Evolutionary conservation across 1,140 invertebrate species (phyloP), one percentile per base, ranked within the genome.

Genomic region (Neuroterus valhalla): DNA sequence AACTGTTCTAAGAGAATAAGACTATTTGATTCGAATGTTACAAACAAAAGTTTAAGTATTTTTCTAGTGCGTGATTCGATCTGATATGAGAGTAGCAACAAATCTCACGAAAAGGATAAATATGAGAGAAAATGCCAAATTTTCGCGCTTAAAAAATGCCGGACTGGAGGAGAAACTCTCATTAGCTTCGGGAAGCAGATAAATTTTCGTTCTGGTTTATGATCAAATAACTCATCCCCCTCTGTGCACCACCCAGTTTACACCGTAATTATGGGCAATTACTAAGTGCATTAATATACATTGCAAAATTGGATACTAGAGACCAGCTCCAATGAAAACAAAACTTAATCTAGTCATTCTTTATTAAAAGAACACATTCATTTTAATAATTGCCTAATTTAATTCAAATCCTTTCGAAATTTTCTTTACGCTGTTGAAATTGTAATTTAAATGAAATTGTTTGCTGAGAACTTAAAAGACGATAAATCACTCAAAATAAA

Each of bases 181-280:
- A 62, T 62, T 62, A 62, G 23, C 31, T 23, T 62, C 23, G 26
- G 15, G 26, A 62, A 62, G 55, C 31, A 23, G 55, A 62, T 62
- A 62, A 62, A 62, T 62, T 62, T 62, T 62, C 55, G 55, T 62
- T 8, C 21, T 15, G 31, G 55, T 62, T 62, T 62, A 62, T 62
- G 55, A 62, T 62, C 12, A 23, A 62, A 62, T 62, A 62, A 62
- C 31, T 62, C 55, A 62, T 62, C 55, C 31, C 55, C 31, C 52
- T 31, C 55, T 26, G 55, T 62, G 31, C 55, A 15, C 55, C 55
- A 62, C 55, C 55, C 55, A 62, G 23, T 62, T 62, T 62, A 38
- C 55, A 38, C 55, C 21, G 26, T 62, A 62, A 62, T 62, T 62
- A 62, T 62, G 55, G 55, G 23, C 55, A 62, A 62, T 62, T 62